These are phyloP conservation scores for Cyaniris semiargus DNA, from an alignment of 2,888 invertebrate species.

Conservation along the genomic window DNA sequence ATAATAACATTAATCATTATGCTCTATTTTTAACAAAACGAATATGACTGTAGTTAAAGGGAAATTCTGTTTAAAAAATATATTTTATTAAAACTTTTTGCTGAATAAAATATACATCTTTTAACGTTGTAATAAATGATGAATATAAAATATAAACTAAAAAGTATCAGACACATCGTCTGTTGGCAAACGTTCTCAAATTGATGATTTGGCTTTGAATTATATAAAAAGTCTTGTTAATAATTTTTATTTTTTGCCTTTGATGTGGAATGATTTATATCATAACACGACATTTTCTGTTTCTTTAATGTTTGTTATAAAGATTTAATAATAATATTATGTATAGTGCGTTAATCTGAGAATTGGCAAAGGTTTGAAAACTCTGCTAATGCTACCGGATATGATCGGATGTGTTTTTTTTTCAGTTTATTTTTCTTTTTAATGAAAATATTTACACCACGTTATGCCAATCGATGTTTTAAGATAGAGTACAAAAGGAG, in stretches of 20 bases:
- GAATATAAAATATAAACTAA: neutral
- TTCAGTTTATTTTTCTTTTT: neutral
- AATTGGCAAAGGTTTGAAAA: neutral
- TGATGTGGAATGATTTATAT: conserved; percentile 25
- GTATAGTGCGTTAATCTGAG: neutral
- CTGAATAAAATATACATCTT: neutral
- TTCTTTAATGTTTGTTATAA: conserved; percentile 3
- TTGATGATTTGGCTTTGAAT: conserved; percentile 14
- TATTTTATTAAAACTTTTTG: neutral
- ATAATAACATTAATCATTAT: neutral
- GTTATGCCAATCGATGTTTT: too few species aligned
- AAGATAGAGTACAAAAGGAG: too few species aligned
- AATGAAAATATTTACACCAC: neutral
- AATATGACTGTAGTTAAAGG: neutral
- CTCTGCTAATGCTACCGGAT: neutral
- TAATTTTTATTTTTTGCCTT: neutral
- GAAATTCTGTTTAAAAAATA: neutral
- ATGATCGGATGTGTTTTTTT: neutral
- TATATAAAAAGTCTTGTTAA: conserved; percentile 9
- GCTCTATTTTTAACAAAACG: neutral
- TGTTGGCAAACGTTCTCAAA: conserved; percentile 36
- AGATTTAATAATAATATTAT: neutral
- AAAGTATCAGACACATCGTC: neutral
- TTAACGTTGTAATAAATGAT: neutral
- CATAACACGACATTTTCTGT: conserved; percentile 2